Conservation (phyloP, 1,140 invertebrate genomes). For the Lepidurus packardi region DNA sequence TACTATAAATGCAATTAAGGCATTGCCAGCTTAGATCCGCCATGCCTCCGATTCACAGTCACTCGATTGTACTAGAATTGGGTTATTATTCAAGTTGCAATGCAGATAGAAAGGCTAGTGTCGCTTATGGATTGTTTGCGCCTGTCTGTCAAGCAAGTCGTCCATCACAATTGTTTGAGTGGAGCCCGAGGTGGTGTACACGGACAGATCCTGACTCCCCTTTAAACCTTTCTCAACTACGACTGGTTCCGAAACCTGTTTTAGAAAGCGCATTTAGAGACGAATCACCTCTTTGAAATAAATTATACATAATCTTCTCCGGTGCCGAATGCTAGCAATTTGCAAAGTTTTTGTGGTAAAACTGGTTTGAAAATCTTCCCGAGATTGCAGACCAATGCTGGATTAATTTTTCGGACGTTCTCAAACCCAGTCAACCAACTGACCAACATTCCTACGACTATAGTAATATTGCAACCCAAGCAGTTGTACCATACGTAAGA, state of each 20-base stretch:
- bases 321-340: not conserved
- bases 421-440: conserved; percentile 60
- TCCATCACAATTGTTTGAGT: not conserved
- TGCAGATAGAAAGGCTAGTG: too few species aligned
- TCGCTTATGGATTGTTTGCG: not conserved
- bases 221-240: not conserved
- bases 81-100: too few species aligned
- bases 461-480: conserved; percentile 61
- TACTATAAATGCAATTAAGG: too few species aligned
- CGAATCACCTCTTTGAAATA: not conserved
- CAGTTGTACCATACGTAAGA: conserved; percentile 73
- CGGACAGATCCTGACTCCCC: not conserved
- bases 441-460: conserved; percentile 63
- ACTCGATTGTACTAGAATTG: too few species aligned
- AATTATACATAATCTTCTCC: not conserved
- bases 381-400: conserved; percentile 50
- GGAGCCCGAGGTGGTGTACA: not conserved
- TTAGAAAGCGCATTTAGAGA: not conserved
- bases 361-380: conserved; percentile 46
- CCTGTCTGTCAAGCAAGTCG: not conserved
- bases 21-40: too few species aligned
- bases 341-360: conserved; percentile 35
- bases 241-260: not conserved
- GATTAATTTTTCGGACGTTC: conserved; percentile 51
- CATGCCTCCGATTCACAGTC: too few species aligned